Evolutionary conservation across 2,113 vertebrate species (phyloP).

Genomic region (Tragulus kanchil): DNA sequence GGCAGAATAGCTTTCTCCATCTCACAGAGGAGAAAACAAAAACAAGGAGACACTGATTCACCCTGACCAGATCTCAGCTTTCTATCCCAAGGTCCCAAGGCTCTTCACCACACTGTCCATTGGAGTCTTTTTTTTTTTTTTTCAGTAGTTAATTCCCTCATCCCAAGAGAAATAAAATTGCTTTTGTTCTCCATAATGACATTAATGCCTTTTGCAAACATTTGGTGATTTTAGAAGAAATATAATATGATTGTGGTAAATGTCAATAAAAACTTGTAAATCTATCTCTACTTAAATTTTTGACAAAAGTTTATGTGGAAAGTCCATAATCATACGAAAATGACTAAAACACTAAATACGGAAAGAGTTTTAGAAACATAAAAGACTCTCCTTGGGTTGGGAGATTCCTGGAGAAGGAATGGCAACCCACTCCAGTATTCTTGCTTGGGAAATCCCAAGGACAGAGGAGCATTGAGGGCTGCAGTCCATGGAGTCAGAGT

Average conservation of each 20-base stretch:
- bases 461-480: not conserved
- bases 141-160: not conserved
- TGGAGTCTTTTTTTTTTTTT: not conserved
- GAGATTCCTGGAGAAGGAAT: not conserved
- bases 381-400: not conserved
- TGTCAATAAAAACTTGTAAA: conserved; percentile 38
- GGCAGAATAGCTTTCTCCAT: not conserved
- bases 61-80: not conserved
- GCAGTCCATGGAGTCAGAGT: not conserved
- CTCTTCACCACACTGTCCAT: not conserved
- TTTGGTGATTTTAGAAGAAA: conserved; percentile 50
- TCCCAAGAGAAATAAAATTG: not conserved
- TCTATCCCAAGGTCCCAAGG: too few relatives aligned
- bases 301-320: not conserved
- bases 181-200: not conserved
- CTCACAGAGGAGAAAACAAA: not conserved
- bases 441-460: not conserved
- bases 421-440: not conserved
- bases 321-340: conserved; percentile 56
- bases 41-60: not conserved
- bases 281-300: conserved; percentile 8
- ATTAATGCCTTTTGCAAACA: conserved; percentile 50
- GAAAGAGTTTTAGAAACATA: too few relatives aligned
- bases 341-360: conserved; percentile 44
- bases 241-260: not conserved